Conservation (phyloP, 2,888 invertebrate species). For the Smittia aterrima region DNA sequence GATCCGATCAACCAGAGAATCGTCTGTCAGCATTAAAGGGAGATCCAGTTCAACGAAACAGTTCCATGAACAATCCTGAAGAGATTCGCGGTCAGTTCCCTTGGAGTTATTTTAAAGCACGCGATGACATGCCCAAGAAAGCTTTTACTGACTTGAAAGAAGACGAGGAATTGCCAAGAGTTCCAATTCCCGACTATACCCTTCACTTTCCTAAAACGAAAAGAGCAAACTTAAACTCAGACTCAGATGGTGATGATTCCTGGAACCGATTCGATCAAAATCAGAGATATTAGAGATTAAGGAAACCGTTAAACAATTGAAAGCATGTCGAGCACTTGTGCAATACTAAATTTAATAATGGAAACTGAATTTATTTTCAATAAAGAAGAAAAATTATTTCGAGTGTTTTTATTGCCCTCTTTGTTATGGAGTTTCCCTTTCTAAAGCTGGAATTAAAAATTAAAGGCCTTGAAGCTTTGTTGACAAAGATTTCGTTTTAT, state of each 20-base stretch:
- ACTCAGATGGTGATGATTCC: slow-evolving; percentile 13
- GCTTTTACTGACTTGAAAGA: slow-evolving; percentile 56
- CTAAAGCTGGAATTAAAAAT: too few species aligned
- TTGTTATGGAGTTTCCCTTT: too few species aligned
- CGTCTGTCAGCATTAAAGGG: background rate
- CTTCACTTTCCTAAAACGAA: slow-evolving; percentile 53
- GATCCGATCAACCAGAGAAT: slow-evolving; percentile 18
- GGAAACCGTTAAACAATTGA: too few species aligned
- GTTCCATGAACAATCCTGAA: slow-evolving; percentile 45
- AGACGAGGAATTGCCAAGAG: slow-evolving; percentile 60
- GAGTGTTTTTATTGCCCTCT: too few species aligned
- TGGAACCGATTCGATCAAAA: slow-evolving; percentile 10
- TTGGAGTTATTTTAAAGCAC: slow-evolving; percentile 60
- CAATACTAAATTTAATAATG: too few species aligned
- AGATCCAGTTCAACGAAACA: background rate
- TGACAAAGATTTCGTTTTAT: too few species aligned
- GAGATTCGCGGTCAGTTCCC: slow-evolving; percentile 61
- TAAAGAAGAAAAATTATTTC: too few species aligned
- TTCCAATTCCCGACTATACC: slow-evolving; percentile 63
- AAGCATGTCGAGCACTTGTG: too few species aligned
- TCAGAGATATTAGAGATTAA: slow-evolving; percentile 22
- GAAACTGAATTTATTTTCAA: too few species aligned
- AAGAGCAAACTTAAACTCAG: slow-evolving; percentile 47
- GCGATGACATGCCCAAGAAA: slow-evolving; percentile 49
- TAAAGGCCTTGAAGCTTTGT: too few species aligned